Evolutionary conservation across 2,113 vertebrate species (phyloP), one percentile per base, ranked within the genome.

Genomic region (Potamarius usumacintae): DNA sequence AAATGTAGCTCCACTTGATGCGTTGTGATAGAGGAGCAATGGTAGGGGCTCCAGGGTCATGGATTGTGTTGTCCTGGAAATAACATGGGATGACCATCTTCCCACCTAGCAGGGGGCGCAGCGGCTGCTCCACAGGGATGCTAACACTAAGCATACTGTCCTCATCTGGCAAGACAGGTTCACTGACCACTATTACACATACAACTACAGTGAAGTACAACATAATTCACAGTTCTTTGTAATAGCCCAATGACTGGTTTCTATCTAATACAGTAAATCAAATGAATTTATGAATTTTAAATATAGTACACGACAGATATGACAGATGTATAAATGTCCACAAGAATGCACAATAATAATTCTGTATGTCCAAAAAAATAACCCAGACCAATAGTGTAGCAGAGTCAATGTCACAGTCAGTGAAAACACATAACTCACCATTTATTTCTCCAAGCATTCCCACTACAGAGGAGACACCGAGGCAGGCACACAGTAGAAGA

Each of bases 1-100:
- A 94, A 50, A 98, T 88, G 18, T 95, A 96, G 92, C 96, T 97
- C 98, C 98, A 99, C 89, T 98, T 99, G 94, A 99, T 98, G 69
- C 97, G 95, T 0, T 99, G 97, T 69, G 96, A 91, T 20, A 98
- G 95, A 0, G 97, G 95, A 3, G 93, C 71, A 0, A 94, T 88
- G 57, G 94, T 94, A 1, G 95, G 95, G 1, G 96, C 94, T 4
- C 95, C 96, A 55, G 96, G 96, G 90, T 97, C 96, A 0, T 96
- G 94, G 60, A 96, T 93, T 34, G 95, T 92, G 6, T 96, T 96
- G 93, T 98, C 96, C 57, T 96, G 96, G 94, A 98, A 99, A 93
- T 99, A 99, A 88, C 98, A 99, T 0, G 98, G 98, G 88, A 99
- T 96, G 90, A 96, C 94, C 88, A 97, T 89, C 82, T 96, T 96